Evolutionary conservation across 2,888 invertebrate genomes (phyloP).

Genomic region (Lymantria monacha): DNA sequence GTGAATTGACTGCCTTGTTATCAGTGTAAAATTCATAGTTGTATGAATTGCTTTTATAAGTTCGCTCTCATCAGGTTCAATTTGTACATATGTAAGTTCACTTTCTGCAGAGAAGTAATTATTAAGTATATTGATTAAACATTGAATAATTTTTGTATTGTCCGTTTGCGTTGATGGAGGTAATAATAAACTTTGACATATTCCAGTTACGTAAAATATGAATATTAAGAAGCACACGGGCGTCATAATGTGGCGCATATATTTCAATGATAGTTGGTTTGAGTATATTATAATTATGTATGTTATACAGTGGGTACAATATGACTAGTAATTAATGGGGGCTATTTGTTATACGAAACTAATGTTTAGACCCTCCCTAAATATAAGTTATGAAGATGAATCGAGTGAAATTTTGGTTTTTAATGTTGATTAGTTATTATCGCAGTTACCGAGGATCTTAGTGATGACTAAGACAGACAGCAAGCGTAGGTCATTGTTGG

Average conservation of each 20-base stretch:
- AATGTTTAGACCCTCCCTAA: too few relatives aligned
- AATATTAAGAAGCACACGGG: constrained; percentile 7
- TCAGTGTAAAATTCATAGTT: constrained; percentile 3
- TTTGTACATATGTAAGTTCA: constrained; percentile 9
- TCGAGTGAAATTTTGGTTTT: too few relatives aligned
- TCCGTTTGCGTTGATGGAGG: not conserved
- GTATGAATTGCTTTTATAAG: constrained; percentile 8
- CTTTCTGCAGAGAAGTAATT: constrained; percentile 7
- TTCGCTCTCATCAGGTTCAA: not conserved
- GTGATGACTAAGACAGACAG: too few relatives aligned
- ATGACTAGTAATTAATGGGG: not conserved
- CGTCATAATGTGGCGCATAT: constrained; percentile 15
- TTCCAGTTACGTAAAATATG: constrained; percentile 7
- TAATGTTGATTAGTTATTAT: too few relatives aligned
- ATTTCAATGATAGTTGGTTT: not conserved
- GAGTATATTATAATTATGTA: not conserved
- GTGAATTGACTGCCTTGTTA: constrained; percentile 1
- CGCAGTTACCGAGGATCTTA: too few relatives aligned
- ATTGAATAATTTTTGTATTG: constrained; percentile 1
- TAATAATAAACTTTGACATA: constrained; percentile 6
- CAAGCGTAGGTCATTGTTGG: too few relatives aligned
- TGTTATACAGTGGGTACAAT: not conserved
- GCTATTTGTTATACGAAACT: not conserved
- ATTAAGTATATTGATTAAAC: constrained; percentile 8
- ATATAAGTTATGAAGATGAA: too few relatives aligned